These are phyloP conservation scores for Setophaga kirtlandii DNA, from an alignment of 2,113 vertebrate species.

Conservation along the genomic window DNA sequence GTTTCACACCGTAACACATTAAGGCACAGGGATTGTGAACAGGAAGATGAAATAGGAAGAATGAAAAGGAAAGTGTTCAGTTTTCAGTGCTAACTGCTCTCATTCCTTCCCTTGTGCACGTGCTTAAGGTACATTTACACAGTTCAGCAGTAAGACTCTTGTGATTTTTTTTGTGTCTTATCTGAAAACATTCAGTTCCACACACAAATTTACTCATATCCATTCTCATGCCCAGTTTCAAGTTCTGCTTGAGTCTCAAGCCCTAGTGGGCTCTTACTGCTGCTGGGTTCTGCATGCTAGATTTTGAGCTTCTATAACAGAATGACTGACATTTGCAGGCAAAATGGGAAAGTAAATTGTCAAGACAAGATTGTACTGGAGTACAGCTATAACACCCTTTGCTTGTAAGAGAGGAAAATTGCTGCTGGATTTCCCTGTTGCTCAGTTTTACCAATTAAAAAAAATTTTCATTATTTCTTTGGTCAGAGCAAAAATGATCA, in stretches of 20 bases:
- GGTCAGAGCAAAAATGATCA: neutral
- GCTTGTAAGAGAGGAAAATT: neutral
- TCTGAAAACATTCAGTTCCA: neutral
- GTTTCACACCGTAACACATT: neutral
- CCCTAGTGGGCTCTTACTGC: neutral
- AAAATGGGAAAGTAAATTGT: neutral
- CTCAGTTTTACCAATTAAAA: neutral
- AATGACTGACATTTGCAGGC: neutral
- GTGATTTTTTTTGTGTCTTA: accelerated
- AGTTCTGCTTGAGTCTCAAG: neutral
- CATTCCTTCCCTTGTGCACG: neutral
- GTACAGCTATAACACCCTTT: neutral
- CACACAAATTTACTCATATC: neutral
- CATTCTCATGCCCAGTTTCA: neutral
- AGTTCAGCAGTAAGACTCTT: neutral
- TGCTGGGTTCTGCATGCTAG: neutral
- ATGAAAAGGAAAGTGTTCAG: neutral
- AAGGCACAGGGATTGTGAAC: neutral
- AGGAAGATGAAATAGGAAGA: neutral
- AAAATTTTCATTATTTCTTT: neutral
- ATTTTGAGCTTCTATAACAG: neutral
- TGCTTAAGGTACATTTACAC: neutral
- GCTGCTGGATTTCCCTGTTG: neutral
- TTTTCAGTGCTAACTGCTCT: neutral
- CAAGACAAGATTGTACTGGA: neutral